phyloP scores from a whole-genome alignment of 1,140 invertebrate species.

The Mya arenaria region DNA sequence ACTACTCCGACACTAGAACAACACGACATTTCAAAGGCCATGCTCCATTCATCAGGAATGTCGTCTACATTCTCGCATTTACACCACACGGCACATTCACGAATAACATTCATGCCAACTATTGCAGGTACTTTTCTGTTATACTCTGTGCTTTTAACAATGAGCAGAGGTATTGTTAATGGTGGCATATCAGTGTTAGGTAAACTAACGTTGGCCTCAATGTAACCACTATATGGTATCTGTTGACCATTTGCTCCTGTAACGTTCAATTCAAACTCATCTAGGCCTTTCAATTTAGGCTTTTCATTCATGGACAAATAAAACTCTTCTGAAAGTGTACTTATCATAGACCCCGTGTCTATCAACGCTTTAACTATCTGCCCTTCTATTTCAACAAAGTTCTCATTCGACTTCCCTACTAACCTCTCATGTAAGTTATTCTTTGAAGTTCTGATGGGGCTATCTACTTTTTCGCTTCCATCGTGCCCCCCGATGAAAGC shows the following conservation, averaged over 20 bases:
- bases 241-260: no score
- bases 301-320: not conserved
- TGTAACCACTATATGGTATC: no score
- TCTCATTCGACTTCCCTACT: constrained; percentile 27
- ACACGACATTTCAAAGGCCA: not conserved
- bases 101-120: not conserved
- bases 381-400: not conserved
- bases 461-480: not conserved
- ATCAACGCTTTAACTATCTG: constrained; percentile 21
- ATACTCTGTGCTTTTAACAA: not conserved
- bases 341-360: constrained; percentile 48
- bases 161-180: not conserved
- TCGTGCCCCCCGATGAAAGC: constrained; percentile 15
- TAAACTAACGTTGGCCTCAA: no score
- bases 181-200: no score
- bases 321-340: constrained; percentile 32
- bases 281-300: no score
- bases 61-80: not conserved
- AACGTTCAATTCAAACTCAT: no score
- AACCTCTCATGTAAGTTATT: constrained; percentile 1
- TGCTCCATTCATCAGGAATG: not conserved
- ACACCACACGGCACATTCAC: not conserved
- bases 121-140: not conserved
- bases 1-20: not conserved
- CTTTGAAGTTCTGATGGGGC: not conserved